Percentiles rank a stretch among this genome's conserved stretches.
Conservation (phyloP, 2,888 invertebrate species). For the Drosophila mayaguana region DNA sequence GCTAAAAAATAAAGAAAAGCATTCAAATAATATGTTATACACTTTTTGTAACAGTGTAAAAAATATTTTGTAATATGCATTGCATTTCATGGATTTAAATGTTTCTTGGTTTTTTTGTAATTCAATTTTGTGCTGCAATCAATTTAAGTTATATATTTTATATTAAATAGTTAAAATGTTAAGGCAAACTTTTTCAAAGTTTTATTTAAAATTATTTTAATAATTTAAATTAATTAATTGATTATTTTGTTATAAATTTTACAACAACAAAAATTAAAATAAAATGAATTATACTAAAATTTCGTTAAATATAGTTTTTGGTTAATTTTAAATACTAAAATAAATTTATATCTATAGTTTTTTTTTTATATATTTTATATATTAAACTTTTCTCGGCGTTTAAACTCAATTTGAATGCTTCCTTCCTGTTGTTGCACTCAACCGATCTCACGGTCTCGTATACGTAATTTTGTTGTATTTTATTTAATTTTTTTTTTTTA, state of each 20-base stretch:
- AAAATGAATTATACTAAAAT: too few relatives aligned
- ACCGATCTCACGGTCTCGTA: constrained; percentile 29
- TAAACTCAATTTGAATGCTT: constrained; percentile 8
- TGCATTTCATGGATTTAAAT: not conserved
- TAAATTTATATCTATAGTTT: not conserved
- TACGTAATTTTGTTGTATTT: constrained; percentile 34
- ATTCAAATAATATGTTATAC: not conserved
- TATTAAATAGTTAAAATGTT: not conserved
- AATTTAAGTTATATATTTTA: not conserved
- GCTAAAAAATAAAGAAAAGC: not conserved
- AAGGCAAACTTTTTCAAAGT: not conserved
- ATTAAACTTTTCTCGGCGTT: not conserved
- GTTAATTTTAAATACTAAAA: not conserved
- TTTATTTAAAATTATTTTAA: not conserved
- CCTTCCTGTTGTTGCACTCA: constrained; percentile 25
- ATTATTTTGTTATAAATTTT: too few relatives aligned
- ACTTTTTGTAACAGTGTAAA: not conserved
- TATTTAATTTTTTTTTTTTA: not conserved
- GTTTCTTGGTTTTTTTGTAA: not conserved
- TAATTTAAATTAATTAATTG: not conserved
- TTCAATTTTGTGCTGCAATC: not conserved
- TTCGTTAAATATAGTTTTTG: not conserved
- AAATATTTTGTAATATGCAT: constrained; percentile 2
- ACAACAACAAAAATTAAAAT: too few relatives aligned
- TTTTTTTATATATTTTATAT: not conserved